Percentiles rank a stretch among this genome's conserved stretches.
These are phyloP conservation scores for Pseudomyrmex pallidus DNA, from an alignment of 1,140 invertebrate species.

Conservation along the genomic window DNA sequence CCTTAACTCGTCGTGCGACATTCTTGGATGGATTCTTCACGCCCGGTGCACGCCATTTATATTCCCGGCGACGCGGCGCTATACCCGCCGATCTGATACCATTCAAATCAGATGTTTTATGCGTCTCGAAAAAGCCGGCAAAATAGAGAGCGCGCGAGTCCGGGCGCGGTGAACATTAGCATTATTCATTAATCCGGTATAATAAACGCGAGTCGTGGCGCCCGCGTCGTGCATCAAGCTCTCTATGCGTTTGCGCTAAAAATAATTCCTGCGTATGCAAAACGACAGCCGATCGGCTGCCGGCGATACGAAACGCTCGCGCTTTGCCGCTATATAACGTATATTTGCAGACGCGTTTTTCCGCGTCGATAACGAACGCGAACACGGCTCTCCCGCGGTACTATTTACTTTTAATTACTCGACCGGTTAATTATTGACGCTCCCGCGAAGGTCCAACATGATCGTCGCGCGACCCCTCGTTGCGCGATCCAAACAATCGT, in stretches of 20 bases:
- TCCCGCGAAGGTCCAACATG: slow-evolving; percentile 59
- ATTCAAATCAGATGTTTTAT: slow-evolving; percentile 68
- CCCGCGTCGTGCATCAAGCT: neutral
- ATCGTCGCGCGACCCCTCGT: slow-evolving; percentile 64
- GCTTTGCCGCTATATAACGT: slow-evolving; percentile 11
- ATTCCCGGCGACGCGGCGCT: slow-evolving; percentile 49
- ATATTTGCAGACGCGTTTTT: slow-evolving; percentile 58
- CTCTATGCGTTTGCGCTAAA: slow-evolving; percentile 22
- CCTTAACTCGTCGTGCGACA: slow-evolving; percentile 71
- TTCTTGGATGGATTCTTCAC: slow-evolving; percentile 74
- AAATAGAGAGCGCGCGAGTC: slow-evolving; percentile 46
- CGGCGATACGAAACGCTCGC: slow-evolving; percentile 15
- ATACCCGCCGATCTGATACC: slow-evolving; percentile 67
- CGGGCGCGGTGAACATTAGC: slow-evolving; percentile 46
- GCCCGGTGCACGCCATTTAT: slow-evolving; percentile 68
- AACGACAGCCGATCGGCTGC: neutral
- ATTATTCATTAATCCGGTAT: slow-evolving; percentile 66
- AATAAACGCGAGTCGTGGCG: slow-evolving; percentile 55
- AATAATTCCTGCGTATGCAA: slow-evolving; percentile 30
- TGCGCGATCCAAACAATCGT: slow-evolving; percentile 77
- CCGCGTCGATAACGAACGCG: slow-evolving; percentile 44
- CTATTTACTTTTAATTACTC: slow-evolving; percentile 84
- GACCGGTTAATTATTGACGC: slow-evolving; percentile 82
- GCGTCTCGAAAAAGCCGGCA: slow-evolving; percentile 66
- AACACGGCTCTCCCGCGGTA: slow-evolving; percentile 3